Evolutionary conservation across 2,797 vertebrate species (phyloP), one percentile per base, ranked within the genome.

Genomic region (Miichthys miiuy): DNA sequence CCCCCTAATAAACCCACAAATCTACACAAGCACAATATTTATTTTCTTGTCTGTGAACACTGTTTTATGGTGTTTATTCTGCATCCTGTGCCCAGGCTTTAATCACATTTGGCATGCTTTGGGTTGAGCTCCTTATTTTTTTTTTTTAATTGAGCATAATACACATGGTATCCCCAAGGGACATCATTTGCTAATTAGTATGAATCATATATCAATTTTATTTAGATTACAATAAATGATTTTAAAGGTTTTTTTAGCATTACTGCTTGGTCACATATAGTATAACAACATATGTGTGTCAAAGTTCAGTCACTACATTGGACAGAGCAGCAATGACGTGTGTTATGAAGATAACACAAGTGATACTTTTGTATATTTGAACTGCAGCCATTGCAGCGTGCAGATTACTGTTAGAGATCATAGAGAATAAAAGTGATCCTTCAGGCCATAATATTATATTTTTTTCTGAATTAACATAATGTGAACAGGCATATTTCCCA

Each of bases 101-200:
- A 73, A 72, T 75, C 72, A 69, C 67, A 80, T 79, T 79, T 70
- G 44, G 76, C 75, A 68, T 60, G 64, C 48, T 75, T 68, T 79
- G 23, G 6, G 14, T 66, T 81, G 64, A 78, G 75, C 64, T 72
- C 60, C 57, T 74, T 68, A 48, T 72, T 78, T 73, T 70, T 21
- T 65, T 20, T 62, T 68, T 52, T 42, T 38, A 30, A 34, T 41
- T 41, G 23, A 21, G 10, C 9, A 50, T 64, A 63, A 65, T 41
- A 34, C 55, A 41, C 1, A 64, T 16, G 3, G 1, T 23, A 16
- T 65, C 42, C 20, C n/a, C 11, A 7, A 60, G 4, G n/a, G 34
- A 56, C 10, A 17, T 47, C 62, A 30, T 42, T 18, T 17, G 41
- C 48, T 55, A 13, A 44, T 23, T 38, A 38, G 11, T 38, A 61